Base-by-base conservation (phyloP, 2,797 vertebrate species). In the Rhinatrema bivittatum region DNA sequence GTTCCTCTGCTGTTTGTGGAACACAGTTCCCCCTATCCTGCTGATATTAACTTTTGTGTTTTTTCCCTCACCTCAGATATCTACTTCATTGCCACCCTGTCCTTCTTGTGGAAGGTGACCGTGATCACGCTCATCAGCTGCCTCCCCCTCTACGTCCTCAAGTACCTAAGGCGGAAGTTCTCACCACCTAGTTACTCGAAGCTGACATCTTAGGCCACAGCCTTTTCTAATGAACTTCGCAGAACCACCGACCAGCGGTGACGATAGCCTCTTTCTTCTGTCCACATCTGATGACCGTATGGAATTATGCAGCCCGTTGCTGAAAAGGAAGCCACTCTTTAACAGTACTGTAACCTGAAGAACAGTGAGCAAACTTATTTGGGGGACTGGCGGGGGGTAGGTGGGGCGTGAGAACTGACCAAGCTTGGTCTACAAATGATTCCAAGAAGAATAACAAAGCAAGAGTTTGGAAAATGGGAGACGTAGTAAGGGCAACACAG, bases 131-230 rank as follows among this genome's bases (percentile, higher is more conserved):
- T 98, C 70, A 88, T 99, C 69, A 98, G 95, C 86, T 99, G 96
- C 39, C 84, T 99, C 51, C 96, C 96, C 1, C 90, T 99, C 41
- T 99, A 99, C 49, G 89, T 98, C 63, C 88, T 99, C 60, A 99
- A 99, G 77, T 99, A 98, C 70, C 88, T 99, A 60, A 81, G 94
- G 5, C 58, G 93, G 40, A 90, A 92, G 43, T 99, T 99, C 79
- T 98, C 95, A 4, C 96, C 96, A 0, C 95, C 96, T 40, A 98
- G 76, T 80, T 99, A 99, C 78, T 98, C 94, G 2, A 99, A 99
- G 76, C 87, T 99, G 32, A 98, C 93, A 0, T 78, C 93, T 1
- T 91, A 88, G 73, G 64, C 38, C 13, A n/a, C n/a, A n/a, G n/a
- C n/a, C n/a, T n/a, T n/a, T n/a, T n/a, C n/a, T n/a, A n/a, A n/a